Evolutionary conservation across 2,797 vertebrate species (phyloP).

Genomic region (Acanthopagrus latus): DNA sequence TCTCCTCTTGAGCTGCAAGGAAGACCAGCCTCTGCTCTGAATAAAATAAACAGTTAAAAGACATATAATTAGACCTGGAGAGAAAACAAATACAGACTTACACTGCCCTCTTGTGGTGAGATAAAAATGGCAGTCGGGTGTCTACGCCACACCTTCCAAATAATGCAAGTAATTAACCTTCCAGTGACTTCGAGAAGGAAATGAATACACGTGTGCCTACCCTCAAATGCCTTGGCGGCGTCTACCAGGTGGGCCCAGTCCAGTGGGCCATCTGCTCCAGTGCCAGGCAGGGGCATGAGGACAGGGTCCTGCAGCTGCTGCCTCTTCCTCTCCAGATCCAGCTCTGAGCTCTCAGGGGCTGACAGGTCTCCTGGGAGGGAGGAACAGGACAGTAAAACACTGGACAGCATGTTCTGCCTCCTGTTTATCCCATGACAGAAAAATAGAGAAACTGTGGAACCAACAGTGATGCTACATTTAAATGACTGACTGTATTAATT

Average conservation of each 20-base stretch:
- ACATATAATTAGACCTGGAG: conserved; percentile 9
- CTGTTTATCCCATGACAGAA: conserved; percentile 9
- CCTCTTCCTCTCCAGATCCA: conserved; percentile 89
- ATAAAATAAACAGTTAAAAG: conserved; percentile 33
- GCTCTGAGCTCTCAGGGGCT: conserved; percentile 90
- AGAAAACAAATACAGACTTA: conserved; percentile 7
- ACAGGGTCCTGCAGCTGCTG: conserved; percentile 91
- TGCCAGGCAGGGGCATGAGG: conserved; percentile 95
- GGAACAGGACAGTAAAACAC: conserved; percentile 7
- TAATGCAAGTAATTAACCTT: conserved; percentile 17
- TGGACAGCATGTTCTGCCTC: not conserved
- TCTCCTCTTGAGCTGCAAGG: conserved; percentile 92
- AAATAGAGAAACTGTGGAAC: not conserved
- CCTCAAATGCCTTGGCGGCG: conserved; percentile 97
- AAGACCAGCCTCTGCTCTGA: conserved; percentile 94
- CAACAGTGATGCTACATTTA: not conserved
- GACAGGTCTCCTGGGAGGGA: conserved; percentile 91
- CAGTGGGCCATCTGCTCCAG: conserved; percentile 91
- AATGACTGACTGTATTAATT: too few species aligned
- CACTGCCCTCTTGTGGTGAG: conserved; percentile 57
- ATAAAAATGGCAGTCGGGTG: not conserved
- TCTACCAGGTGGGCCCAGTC: conserved; percentile 98
- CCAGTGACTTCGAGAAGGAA: not conserved
- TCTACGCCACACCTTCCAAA: not conserved
- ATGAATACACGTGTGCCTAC: conserved; percentile 72